Base-by-base conservation (phyloP, 2,113 vertebrate genomes). In the Acinonyx jubatus region DNA sequence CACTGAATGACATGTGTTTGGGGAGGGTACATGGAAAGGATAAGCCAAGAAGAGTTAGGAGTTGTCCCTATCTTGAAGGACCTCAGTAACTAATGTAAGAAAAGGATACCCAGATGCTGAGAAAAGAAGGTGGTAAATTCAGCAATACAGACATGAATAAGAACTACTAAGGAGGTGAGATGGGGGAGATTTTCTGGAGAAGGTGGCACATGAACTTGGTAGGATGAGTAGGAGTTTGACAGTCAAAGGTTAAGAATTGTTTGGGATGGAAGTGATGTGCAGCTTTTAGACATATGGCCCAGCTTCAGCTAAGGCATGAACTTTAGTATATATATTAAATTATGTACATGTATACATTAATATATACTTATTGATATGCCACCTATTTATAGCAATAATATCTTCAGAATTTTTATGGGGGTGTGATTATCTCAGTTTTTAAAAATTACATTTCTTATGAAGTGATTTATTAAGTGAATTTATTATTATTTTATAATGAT, bases 391-490 rank as follows among this genome's bases (percentile, higher is more conserved):
- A 89, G 14, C 61, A 85, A 27, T 71, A 80, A 38, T 92, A 71
- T 84, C 31, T 89, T 94, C 65, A 78, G 61, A 38, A 86, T 52
- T 83, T 96, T 74, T 63, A 27, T 36, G 38, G 7, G 4, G 10
- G 18, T 65, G 14, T 63, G n/a, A 18, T n/a, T 76, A 52, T 76
- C 27, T 95, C 36, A 80, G 5, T 89, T 92, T 93, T 76, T 63
- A 27, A 18, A 96, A 89, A 83, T 73, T 94, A 69, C 69, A 38
- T 90, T 90, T 93, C 52, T 79, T 33, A n/a, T 31, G 69, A 50
- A 86, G 25, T 96, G 33, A 86, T 41, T 41, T 89, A 79, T 36
- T 87, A 89, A 83, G 27, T 74, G 36, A 89, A 29, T 93, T 96
- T 97, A 79, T 73, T 86, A 29, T 83, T 23, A 6, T 65, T 81